Evolutionary conservation across 2,113 vertebrate genomes (phyloP).

Genomic region (Oceanodroma tethys): DNA sequence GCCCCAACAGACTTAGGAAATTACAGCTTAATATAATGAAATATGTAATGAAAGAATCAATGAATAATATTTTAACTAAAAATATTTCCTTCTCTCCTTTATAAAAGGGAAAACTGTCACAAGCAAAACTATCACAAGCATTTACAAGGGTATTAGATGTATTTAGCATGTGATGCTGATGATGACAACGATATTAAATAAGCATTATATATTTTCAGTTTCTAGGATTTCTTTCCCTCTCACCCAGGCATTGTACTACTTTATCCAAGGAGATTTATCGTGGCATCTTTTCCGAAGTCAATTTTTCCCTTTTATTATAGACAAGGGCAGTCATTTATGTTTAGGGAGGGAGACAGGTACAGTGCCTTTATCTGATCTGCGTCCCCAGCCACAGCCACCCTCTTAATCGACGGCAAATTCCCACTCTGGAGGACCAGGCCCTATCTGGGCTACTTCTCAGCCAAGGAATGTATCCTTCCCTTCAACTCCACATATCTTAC

Average conservation of each 20-base stretch:
- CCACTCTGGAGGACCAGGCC: background rate
- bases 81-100: background rate
- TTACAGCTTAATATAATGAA: constrained; percentile 13
- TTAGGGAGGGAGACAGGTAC: constrained; percentile 30
- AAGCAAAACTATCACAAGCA: background rate
- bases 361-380: constrained; percentile 34
- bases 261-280: background rate
- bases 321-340: constrained; percentile 32
- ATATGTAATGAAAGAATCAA: background rate
- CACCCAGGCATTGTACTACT: background rate
- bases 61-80: background rate
- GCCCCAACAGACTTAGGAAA: background rate
- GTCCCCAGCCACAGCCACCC: background rate
- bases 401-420: background rate
- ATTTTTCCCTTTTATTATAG: constrained; percentile 27
- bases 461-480: background rate
- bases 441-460: background rate
- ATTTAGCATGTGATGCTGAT: background rate
- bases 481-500: background rate
- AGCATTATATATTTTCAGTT: background rate
- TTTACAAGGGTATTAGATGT: background rate
- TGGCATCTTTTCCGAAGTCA: background rate
- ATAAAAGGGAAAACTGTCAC: background rate
- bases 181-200: background rate
- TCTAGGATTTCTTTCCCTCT: background rate